Evolutionary conservation across 2,797 vertebrate species (phyloP).

Genomic region (Avahi laniger): DNA sequence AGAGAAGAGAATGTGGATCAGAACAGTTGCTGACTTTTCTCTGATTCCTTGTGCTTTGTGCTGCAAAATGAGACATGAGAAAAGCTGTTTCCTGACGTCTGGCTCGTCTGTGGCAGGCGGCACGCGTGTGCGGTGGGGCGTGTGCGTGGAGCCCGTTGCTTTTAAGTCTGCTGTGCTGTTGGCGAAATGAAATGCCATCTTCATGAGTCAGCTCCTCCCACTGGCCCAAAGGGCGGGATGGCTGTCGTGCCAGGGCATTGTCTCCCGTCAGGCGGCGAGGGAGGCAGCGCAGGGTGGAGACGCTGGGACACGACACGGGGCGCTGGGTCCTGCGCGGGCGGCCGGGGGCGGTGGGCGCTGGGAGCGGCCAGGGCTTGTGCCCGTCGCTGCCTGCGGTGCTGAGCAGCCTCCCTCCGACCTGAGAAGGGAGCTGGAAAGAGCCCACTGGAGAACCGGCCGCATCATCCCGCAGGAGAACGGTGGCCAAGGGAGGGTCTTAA

Average conservation of each 20-base stretch:
- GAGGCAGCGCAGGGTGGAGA: constrained; percentile 71
- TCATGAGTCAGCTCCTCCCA: constrained; percentile 62
- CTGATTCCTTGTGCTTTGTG: not conserved
- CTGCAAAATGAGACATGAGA: not conserved
- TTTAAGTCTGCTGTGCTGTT: not conserved
- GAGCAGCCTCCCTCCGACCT: constrained; percentile 37
- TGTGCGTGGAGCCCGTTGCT: too few relatives aligned
- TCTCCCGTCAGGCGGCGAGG: constrained; percentile 70
- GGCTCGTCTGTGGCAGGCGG: not conserved
- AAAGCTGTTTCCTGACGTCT: not conserved
- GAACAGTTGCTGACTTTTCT: not conserved
- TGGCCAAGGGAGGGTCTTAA: constrained; percentile 66
- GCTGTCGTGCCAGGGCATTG: constrained; percentile 67
- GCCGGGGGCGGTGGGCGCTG: not conserved
- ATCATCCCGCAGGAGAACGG: constrained; percentile 16
- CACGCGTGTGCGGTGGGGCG: too few relatives aligned
- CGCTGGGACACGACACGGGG: constrained; percentile 58
- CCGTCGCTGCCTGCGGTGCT: constrained; percentile 58
- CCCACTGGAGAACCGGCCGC: constrained; percentile 63
- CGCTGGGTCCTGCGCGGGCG: constrained; percentile 57
- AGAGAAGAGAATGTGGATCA: not conserved
- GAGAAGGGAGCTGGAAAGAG: constrained; percentile 62
- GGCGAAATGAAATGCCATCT: not conserved
- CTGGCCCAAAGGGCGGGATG: constrained; percentile 15
- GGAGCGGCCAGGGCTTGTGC: constrained; percentile 73